phyloP scores from a whole-genome alignment of 2,113 vertebrate species.

The Toxostoma redivivum region DNA sequence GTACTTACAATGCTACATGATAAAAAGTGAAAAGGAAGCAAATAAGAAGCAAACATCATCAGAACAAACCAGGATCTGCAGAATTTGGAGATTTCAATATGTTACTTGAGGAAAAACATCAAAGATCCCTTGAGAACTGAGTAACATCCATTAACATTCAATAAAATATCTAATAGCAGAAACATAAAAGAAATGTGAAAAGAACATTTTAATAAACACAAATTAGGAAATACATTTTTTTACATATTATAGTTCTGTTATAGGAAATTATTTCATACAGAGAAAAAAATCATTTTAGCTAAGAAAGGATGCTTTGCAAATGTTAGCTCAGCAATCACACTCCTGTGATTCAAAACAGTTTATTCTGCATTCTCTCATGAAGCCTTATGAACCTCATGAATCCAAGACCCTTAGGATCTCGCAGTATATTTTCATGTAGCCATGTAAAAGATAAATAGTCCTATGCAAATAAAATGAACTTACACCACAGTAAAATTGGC shows the following conservation, averaged over 20 bases:
- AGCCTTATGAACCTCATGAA: neutral
- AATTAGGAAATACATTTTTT: constrained; percentile 40
- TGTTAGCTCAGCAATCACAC: neutral
- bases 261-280: neutral
- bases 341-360: neutral
- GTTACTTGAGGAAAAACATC: constrained; percentile 19
- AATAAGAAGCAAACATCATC: neutral
- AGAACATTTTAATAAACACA: constrained; percentile 53
- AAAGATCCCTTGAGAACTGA: constrained; percentile 9
- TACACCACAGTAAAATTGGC: neutral
- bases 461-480: neutral
- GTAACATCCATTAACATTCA: neutral
- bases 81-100: constrained; percentile 17
- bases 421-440: neutral
- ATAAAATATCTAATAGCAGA: constrained; percentile 19
- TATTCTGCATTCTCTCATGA: neutral
- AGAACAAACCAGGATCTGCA: constrained; percentile 11
- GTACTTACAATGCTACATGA: constrained; percentile 42
- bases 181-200: constrained; percentile 32
- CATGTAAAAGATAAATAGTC: neutral
- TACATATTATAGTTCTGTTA: neutral
- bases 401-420: neutral
- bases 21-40: constrained; percentile 43
- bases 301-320: neutral
- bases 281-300: neutral